These are phyloP conservation scores for Aphodius granarius DNA, from an alignment of 2,888 invertebrate species.

Conservation along the genomic window DNA sequence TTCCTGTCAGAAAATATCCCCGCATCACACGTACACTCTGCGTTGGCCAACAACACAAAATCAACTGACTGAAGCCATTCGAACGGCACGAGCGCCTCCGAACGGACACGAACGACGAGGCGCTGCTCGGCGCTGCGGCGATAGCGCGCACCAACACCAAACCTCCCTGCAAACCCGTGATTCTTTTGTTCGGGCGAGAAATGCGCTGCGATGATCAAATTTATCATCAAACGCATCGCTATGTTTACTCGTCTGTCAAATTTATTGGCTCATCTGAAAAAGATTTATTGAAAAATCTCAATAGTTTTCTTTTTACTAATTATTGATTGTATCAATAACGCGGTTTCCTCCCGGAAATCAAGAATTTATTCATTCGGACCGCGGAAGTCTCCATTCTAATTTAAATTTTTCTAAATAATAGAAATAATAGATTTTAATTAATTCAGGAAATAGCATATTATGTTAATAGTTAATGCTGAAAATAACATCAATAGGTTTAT, in stretches of 20 bases:
- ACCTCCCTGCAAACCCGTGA: constrained; percentile 27
- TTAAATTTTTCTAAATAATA: no score
- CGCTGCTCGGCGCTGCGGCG: constrained; percentile 2
- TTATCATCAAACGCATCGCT: neutral
- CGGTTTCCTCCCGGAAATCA: no score
- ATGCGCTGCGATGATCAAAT: neutral
- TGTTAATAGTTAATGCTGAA: no score
- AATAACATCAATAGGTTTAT: no score
- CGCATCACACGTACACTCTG: constrained; percentile 28
- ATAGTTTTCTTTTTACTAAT: no score
- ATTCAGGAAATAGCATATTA: no score
- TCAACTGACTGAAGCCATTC: constrained; percentile 30
- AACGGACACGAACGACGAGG: constrained; percentile 18
- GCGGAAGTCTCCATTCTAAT: no score
- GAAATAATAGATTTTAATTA: no score
- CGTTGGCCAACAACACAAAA: constrained; percentile 30
- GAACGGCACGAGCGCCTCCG: constrained; percentile 20
- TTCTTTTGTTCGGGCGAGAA: constrained; percentile 25
- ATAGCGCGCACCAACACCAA: constrained; percentile 1
- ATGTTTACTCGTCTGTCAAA: neutral
- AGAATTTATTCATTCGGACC: no score
- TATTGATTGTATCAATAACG: no score
- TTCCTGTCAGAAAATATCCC: constrained; percentile 16
- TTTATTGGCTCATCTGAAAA: no score
- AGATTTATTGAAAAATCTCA: no score